phyloP scores from a whole-genome alignment of 2,888 invertebrate species.

The Actias luna region DNA sequence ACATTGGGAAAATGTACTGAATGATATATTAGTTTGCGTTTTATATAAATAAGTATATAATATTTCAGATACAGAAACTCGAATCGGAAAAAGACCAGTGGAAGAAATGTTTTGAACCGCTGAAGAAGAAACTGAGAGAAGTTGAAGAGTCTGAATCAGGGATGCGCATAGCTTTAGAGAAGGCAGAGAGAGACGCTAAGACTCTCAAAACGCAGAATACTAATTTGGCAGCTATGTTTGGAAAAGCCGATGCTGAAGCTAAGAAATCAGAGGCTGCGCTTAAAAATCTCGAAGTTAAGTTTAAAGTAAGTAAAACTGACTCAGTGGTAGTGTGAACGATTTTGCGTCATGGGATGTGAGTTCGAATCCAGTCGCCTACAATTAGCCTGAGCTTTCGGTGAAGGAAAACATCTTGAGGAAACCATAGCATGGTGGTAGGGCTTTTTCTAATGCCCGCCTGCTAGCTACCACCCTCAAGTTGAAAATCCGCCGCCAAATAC shows the following conservation, averaged over 20 bases:
- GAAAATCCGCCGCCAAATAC: too few species aligned
- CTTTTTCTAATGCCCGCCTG: too few species aligned
- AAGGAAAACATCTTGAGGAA: too few species aligned
- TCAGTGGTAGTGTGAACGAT: too few species aligned
- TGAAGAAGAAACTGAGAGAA: constrained; percentile 79
- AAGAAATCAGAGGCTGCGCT: constrained; percentile 74
- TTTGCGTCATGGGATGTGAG: too few species aligned
- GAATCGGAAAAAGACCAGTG: constrained; percentile 71
- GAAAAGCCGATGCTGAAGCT: constrained; percentile 73
- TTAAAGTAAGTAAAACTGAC: constrained; percentile 58
- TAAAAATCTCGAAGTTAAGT: constrained; percentile 61
- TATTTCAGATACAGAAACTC: constrained; percentile 55
- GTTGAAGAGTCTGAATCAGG: constrained; percentile 82
- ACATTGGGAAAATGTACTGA: neutral
- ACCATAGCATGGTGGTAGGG: too few species aligned
- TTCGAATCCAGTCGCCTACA: too few species aligned
- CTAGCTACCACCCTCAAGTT: too few species aligned
- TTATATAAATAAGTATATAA: neutral
- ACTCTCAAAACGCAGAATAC: constrained; percentile 71
- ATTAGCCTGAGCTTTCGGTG: too few species aligned
- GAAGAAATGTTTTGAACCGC: constrained; percentile 76
- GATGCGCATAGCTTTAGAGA: constrained; percentile 77
- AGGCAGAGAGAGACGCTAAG: constrained; percentile 79
- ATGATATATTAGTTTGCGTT: neutral
- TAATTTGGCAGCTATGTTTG: constrained; percentile 67